phyloP scores from a whole-genome alignment of 1,140 invertebrate genomes.

The Cydia fagiglandana region DNA sequence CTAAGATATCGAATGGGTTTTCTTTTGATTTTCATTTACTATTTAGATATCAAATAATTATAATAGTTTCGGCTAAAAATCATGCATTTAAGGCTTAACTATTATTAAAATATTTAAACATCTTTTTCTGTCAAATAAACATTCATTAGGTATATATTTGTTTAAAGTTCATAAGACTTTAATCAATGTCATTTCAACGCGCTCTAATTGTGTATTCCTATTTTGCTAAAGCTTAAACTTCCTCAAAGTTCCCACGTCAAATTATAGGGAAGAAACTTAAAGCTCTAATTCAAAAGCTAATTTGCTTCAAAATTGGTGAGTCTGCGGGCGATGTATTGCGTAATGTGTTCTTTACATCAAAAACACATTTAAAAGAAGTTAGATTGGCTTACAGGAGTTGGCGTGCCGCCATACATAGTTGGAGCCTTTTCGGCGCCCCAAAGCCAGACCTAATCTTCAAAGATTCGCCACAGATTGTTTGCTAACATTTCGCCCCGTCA shows the following conservation, averaged over 20 bases:
- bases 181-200: neutral
- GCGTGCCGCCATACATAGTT: conserved; percentile 72
- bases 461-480: conserved; percentile 74
- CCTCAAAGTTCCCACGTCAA: conserved; percentile 26
- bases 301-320: conserved; percentile 67
- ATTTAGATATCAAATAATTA: too few species aligned
- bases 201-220: conserved; percentile 13
- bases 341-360: conserved; percentile 78
- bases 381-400: conserved; percentile 78
- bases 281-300: conserved; percentile 74
- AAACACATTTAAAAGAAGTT: conserved; percentile 80
- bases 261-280: conserved; percentile 49
- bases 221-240: conserved; percentile 33
- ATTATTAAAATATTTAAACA: too few species aligned
- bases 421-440: conserved; percentile 68
- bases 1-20: too few species aligned
- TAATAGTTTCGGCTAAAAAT: too few species aligned
- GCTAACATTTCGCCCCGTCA: conserved; percentile 68
- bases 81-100: too few species aligned
- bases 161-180: neutral
- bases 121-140: too few species aligned
- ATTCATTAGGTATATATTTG: too few species aligned
- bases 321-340: conserved; percentile 65
- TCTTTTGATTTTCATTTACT: too few species aligned
- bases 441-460: conserved; percentile 74